Conservation (phyloP, 2,113 vertebrate species). For the Geothlypis trichas region DNA sequence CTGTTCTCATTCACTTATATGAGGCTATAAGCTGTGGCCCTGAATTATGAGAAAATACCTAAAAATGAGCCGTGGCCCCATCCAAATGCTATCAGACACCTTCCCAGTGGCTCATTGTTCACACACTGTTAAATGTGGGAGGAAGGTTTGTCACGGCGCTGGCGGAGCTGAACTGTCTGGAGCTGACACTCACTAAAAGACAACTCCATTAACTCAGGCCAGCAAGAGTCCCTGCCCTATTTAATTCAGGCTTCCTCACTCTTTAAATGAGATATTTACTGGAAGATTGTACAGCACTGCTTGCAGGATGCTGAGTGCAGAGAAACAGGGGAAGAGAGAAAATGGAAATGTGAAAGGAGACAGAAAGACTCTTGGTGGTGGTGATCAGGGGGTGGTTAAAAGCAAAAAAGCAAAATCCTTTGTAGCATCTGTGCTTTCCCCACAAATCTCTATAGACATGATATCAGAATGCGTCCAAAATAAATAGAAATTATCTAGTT, state of each 20-base stretch:
- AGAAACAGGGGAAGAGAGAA: not conserved
- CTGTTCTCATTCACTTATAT: not conserved
- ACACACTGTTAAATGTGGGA: not conserved
- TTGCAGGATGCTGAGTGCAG: constrained; percentile 49
- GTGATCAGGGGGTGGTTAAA: not conserved
- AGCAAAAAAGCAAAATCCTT: not conserved
- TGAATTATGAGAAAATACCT: not conserved
- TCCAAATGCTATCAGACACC: not conserved
- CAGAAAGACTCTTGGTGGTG: not conserved
- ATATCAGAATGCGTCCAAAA: not conserved
- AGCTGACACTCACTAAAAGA: constrained; percentile 53
- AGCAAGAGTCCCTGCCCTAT: constrained; percentile 49
- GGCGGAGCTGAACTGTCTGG: constrained; percentile 33
- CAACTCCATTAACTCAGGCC: constrained; percentile 50
- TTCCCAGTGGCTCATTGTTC: not conserved
- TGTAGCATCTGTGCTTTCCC: not conserved
- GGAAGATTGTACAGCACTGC: constrained; percentile 41
- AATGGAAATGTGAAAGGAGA: constrained; percentile 22
- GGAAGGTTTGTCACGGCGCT: not conserved
- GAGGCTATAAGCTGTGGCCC: not conserved
- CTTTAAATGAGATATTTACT: constrained; percentile 63
- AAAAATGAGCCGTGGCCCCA: not conserved
- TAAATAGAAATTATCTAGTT: not conserved
- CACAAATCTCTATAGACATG: not conserved
- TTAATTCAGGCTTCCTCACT: constrained; percentile 61